A percentile compares a stretch with the other conserved stretches of the same genome.
These are phyloP conservation scores for Agrilus biguttatus DNA, from an alignment of 2,888 invertebrate species.

Conservation along the genomic window DNA sequence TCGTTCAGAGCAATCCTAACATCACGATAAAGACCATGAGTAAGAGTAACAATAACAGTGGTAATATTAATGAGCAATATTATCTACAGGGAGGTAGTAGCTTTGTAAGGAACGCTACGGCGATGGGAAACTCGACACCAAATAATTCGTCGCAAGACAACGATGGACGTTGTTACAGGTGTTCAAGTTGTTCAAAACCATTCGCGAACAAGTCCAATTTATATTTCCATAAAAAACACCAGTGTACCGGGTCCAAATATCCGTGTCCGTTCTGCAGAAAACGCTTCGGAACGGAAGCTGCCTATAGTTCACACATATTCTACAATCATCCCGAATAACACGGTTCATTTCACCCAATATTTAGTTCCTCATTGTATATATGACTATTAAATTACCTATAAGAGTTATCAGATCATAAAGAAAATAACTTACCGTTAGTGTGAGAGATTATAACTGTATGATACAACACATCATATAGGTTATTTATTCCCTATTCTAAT, in stretches of 20 bases:
- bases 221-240: slow-evolving; percentile 32
- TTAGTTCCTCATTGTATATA: too few species aligned
- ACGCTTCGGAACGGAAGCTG: slow-evolving; percentile 30
- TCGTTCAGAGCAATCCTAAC: slow-evolving; percentile 30
- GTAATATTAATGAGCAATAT: neutral
- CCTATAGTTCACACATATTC: slow-evolving; percentile 33
- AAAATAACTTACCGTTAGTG: too few species aligned
- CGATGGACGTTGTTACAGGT: slow-evolving; percentile 24
- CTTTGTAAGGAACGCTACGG: too few species aligned
- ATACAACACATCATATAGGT: too few species aligned
- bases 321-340: slow-evolving; percentile 31
- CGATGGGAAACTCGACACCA: neutral
- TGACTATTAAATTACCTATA: too few species aligned
- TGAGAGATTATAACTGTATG: too few species aligned
- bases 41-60: slow-evolving; percentile 2
- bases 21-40: slow-evolving; percentile 24
- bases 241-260: slow-evolving; percentile 29
- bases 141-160: slow-evolving; percentile 7
- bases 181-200: slow-evolving; percentile 29
- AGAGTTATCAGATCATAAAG: too few species aligned
- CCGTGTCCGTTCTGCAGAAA: slow-evolving; percentile 33
- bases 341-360: too few species aligned
- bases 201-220: slow-evolving; percentile 30
- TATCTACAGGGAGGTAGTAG: too few species aligned
- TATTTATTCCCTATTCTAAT: too few species aligned